These are phyloP conservation scores for Falco columbarius DNA, from an alignment of 2,797 vertebrate species.

Conservation along the genomic window DNA sequence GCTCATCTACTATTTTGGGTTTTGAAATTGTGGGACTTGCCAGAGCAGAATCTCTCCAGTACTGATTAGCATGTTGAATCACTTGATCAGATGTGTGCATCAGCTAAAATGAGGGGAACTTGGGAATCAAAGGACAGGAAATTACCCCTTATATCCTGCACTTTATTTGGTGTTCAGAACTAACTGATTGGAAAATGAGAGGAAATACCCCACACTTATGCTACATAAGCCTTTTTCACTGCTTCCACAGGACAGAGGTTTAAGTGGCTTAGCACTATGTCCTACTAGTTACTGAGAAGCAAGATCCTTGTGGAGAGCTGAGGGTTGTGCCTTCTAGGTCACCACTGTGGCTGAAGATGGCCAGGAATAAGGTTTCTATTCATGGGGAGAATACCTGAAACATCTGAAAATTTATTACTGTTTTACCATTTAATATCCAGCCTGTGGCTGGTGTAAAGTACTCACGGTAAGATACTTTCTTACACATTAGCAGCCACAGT, in stretches of 20 bases:
- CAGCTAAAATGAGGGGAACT: constrained; percentile 50
- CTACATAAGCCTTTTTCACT: background rate
- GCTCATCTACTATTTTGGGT: constrained; percentile 10
- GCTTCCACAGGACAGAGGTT: background rate
- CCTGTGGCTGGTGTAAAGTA: background rate
- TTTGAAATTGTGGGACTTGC: background rate
- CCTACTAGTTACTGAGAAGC: background rate
- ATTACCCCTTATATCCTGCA: constrained; percentile 39
- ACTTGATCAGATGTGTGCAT: constrained; percentile 21
- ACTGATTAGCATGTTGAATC: constrained; percentile 48
- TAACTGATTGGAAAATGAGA: constrained; percentile 26
- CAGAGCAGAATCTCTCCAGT: background rate
- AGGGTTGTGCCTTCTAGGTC: background rate
- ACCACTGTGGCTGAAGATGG: background rate
- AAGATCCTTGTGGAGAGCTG: background rate
- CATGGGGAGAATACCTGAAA: background rate
- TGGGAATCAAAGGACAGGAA: constrained; percentile 49
- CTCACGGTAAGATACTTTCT: background rate
- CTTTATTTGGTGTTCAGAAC: constrained; percentile 40
- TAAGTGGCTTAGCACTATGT: background rate
- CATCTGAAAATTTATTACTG: background rate
- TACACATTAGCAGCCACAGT: background rate
- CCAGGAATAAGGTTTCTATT: background rate
- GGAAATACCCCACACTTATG: background rate
- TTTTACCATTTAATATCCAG: background rate